phyloP scores from a whole-genome alignment of 2,113 vertebrate species.

The Prunella fulvescens region DNA sequence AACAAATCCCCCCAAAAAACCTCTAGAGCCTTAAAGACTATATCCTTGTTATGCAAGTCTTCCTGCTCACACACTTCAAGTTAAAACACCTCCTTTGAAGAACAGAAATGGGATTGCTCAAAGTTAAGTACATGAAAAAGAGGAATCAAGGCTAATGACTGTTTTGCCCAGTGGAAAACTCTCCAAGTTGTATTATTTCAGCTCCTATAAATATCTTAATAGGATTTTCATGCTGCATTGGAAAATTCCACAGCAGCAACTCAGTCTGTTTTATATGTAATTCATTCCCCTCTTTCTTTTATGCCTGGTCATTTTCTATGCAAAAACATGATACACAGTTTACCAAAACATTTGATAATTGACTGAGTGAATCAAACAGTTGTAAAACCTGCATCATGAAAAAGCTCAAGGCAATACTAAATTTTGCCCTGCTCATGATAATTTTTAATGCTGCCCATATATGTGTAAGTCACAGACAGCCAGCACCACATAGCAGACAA shows the following conservation, averaged over 20 bases:
- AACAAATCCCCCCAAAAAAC: rapidly evolving
- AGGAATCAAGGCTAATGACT: background rate
- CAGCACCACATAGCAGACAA: background rate
- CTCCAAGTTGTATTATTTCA: background rate
- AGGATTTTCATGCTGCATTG: slow-evolving; percentile 42
- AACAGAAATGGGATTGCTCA: background rate
- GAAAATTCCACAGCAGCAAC: slow-evolving; percentile 16
- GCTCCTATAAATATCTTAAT: slow-evolving; percentile 26
- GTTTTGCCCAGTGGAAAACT: slow-evolving; percentile 12
- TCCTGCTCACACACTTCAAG: background rate
- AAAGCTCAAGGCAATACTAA: background rate
- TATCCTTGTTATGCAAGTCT: background rate
- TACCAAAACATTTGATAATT: background rate
- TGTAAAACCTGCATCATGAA: background rate
- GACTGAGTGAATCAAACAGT: background rate
- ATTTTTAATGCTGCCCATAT: background rate
- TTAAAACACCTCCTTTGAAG: slow-evolving; percentile 2
- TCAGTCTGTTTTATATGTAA: background rate
- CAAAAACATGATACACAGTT: background rate
- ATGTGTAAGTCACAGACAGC: background rate
- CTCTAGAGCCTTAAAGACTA: background rate
- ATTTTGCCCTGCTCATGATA: background rate
- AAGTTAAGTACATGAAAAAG: background rate
- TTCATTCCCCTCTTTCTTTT: background rate
- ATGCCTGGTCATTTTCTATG: background rate